A percentile compares a stretch with the other conserved stretches of the same genome.
Evolutionary conservation across 1,140 invertebrate genomes (phyloP).

Genomic region (Arctopsyche grandis): DNA sequence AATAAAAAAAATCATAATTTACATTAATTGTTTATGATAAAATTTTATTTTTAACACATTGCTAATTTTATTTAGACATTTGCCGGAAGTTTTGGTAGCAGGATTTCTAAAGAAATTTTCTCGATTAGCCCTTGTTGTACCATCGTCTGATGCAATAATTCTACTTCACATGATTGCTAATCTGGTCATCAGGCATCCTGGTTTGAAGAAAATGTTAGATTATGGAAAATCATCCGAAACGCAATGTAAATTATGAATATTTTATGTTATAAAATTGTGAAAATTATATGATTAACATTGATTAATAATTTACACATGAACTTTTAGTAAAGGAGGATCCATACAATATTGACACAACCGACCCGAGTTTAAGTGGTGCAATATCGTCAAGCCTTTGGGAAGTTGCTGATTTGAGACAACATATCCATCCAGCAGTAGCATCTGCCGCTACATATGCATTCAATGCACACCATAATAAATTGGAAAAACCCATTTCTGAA

Average conservation of each 20-base stretch:
- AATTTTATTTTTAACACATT: conserved; percentile 42
- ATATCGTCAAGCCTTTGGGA: conserved; percentile 93
- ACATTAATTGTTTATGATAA: conserved; percentile 38
- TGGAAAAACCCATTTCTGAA: conserved; percentile 45
- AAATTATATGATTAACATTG: conserved; percentile 14
- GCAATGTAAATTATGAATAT: conserved; percentile 48
- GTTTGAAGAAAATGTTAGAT: conserved; percentile 78
- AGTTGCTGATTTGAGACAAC: conserved; percentile 78
- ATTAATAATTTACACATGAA: background rate
- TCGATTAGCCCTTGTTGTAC: conserved; percentile 83
- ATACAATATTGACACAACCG: conserved; percentile 81
- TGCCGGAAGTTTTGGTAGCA: conserved; percentile 91
- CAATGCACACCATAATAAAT: conserved; percentile 13
- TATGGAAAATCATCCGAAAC: conserved; percentile 61
- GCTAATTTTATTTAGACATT: conserved; percentile 73
- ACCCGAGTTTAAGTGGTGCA: conserved; percentile 82
- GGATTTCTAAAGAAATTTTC: conserved; percentile 92
- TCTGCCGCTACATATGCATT: conserved; percentile 38
- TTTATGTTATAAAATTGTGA: conserved; percentile 21
- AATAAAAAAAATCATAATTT: conserved; percentile 12
- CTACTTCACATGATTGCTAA: conserved; percentile 89
- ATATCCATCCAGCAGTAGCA: conserved; percentile 72
- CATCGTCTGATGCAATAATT: conserved; percentile 80
- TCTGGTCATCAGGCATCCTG: conserved; percentile 87
- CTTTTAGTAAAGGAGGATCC: conserved; percentile 75